Percentiles rank a stretch among this genome's conserved stretches.
phyloP scores from a whole-genome alignment of 2,797 vertebrate species.

The Carapus acus region DNA sequence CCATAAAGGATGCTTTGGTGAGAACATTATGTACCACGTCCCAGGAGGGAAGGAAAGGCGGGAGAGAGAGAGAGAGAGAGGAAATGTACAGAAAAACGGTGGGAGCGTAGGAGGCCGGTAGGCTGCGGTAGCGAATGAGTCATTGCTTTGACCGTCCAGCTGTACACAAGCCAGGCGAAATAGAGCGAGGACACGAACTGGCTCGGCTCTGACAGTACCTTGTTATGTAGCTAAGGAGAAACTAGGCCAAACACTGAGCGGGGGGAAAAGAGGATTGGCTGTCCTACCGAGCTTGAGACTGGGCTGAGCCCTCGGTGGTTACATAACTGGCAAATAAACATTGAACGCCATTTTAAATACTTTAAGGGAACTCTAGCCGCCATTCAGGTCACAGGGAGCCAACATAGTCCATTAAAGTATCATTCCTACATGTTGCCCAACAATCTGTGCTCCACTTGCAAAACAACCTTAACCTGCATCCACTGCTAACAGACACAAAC shows the following conservation, averaged over 20 bases:
- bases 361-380: constrained; percentile 7
- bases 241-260: constrained; percentile 64
- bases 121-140: constrained; percentile 39
- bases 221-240: constrained; percentile 58
- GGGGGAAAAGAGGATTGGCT: constrained; percentile 58
- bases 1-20: neutral
- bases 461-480: no score
- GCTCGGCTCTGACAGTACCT: constrained; percentile 21
- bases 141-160: constrained; percentile 49
- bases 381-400: constrained; percentile 32
- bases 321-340: constrained; percentile 53
- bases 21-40: constrained; percentile 28
- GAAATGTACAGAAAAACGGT: constrained; percentile 17
- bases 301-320: constrained; percentile 40
- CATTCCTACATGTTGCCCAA: no score
- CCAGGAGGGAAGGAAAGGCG: constrained; percentile 7
- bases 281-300: constrained; percentile 41
- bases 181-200: constrained; percentile 23
- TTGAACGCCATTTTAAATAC: constrained; percentile 35
- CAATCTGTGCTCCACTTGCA: no score
- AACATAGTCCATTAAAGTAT: constrained; percentile 3
- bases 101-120: constrained; percentile 8
- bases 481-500: no score
- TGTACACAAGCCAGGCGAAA: constrained; percentile 31
- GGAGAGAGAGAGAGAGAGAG: constrained; percentile 1